Base-by-base conservation (phyloP, 2,797 vertebrate species). In the Cuculus canorus region DNA sequence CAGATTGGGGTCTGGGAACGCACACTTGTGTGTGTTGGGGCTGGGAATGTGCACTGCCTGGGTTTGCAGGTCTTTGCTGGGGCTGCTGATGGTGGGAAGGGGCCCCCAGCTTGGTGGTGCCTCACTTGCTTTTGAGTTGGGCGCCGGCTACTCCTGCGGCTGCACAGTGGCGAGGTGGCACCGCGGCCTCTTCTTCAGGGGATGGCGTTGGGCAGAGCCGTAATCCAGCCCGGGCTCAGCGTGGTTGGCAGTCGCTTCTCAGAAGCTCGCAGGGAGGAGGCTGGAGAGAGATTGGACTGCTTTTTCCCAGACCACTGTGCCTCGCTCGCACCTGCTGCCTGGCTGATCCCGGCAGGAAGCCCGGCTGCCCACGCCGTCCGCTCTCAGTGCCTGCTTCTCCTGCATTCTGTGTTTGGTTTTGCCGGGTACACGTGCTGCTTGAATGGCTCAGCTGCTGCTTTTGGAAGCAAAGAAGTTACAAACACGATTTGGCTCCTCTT, bases 371-470 rank as follows among this genome's bases (percentile, higher is more conserved):
- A 6, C 13, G 23, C 59, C 9, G 19, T 32, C 53, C 22, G 0
- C 25, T 24, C 27, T 18, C 17, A 1, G 15, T 18, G 2, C 35
- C 41, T 13, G 17, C 1, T 43, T 77, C 45, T 66, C 28, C 23
- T 10, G 0, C 47, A 52, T 8, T n/a, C 33, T 33, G 15, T 32
- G 2, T 1, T 66, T 52, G 4, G 6, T 15, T 54, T 56, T 17
- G 24, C 60, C 0, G 0, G 35, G 21, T 56, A 12, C 37, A 7
- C 0, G 0, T 37, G 41, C 25, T 17, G 54, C 47, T 18, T 23
- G 3, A 30, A 19, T 7, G 23, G 47, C 75, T 47, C 28, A 2
- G 41, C 33, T 30, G 80, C 75, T 0, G 2, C 48, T 57, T 43
- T 18, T 30, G 81, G 52, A 48, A 45, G 28, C 7, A 5, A 12